Evolutionary conservation across 1,140 invertebrate genomes (phyloP).

Genomic region (Drosophila funebris): DNA sequence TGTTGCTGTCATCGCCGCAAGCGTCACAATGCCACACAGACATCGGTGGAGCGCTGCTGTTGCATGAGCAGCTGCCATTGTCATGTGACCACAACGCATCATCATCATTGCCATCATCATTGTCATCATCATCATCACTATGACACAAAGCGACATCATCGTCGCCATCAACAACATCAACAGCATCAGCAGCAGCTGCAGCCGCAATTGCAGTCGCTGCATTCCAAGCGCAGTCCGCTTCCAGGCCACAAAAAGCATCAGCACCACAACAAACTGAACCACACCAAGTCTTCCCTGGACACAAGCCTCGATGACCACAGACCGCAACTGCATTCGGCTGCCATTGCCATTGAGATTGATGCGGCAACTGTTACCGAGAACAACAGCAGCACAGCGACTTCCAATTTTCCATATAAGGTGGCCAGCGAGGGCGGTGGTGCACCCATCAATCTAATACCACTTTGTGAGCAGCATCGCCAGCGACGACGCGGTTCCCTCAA

Average conservation of each 20-base stretch:
- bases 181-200: slow-evolving; percentile 28
- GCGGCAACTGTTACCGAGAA: slow-evolving; percentile 74
- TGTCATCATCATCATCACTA: slow-evolving; percentile 48
- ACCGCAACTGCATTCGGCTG: slow-evolving; percentile 46
- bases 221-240: slow-evolving; percentile 28
- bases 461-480: slow-evolving; percentile 59
- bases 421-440: slow-evolving; percentile 63
- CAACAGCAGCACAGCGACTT: slow-evolving; percentile 79
- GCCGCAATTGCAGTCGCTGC: slow-evolving; percentile 11
- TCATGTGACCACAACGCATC: slow-evolving; percentile 68
- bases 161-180: slow-evolving; percentile 20
- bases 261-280: slow-evolving; percentile 11
- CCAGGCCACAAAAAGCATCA: slow-evolving; percentile 30
- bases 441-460: slow-evolving; percentile 59
- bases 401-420: slow-evolving; percentile 76
- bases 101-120: slow-evolving; percentile 50
- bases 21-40: slow-evolving; percentile 80
- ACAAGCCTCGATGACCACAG: slow-evolving; percentile 53
- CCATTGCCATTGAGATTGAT: slow-evolving; percentile 80
- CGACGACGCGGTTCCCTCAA: slow-evolving; percentile 58
- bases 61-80: slow-evolving; percentile 30
- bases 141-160: background rate
- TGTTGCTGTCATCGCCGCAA: slow-evolving; percentile 60
- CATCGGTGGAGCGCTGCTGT: slow-evolving; percentile 49
- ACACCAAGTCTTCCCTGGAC: slow-evolving; percentile 78